These are phyloP conservation scores for Amblyjoppa proteus DNA, from an alignment of 2,888 invertebrate genomes.

Conservation along the genomic window DNA sequence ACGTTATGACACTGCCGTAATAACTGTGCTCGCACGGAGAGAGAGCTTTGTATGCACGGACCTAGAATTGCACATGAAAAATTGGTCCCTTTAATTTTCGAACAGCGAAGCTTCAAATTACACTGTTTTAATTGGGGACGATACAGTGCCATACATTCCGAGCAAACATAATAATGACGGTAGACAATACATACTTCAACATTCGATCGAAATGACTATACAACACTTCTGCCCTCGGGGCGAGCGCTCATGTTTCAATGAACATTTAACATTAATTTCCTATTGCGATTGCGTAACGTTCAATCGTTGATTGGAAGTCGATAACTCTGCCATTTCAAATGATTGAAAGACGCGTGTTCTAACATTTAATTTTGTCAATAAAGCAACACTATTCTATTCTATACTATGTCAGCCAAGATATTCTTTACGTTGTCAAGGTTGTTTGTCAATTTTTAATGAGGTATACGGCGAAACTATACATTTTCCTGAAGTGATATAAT, in stretches of 20 bases:
- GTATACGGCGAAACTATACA: not conserved
- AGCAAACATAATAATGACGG: not conserved
- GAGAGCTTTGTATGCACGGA: not conserved
- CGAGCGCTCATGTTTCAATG: not conserved
- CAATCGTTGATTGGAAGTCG: not conserved
- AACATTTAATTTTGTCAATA: not conserved
- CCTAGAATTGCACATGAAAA: not conserved
- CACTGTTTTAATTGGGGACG: not conserved
- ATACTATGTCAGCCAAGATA: not conserved
- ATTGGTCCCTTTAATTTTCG: not conserved
- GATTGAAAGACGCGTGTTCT: not conserved
- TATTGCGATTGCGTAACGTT: not conserved
- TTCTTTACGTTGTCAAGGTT: not conserved
- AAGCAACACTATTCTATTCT: too few species aligned
- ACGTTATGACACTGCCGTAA: constrained; percentile 5
- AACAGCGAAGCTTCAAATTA: not conserved
- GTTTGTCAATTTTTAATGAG: constrained; percentile 23
- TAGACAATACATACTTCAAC: not conserved
- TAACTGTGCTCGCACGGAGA: not conserved
- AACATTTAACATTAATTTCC: not conserved
- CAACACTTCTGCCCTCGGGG: not conserved
- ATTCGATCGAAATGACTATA: not conserved
- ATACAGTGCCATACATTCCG: not conserved
- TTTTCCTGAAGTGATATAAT: not conserved
- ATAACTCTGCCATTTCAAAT: not conserved